Evolutionary conservation across 2,113 vertebrate species (phyloP).

Genomic region (Thamnophis sirtalis): DNA sequence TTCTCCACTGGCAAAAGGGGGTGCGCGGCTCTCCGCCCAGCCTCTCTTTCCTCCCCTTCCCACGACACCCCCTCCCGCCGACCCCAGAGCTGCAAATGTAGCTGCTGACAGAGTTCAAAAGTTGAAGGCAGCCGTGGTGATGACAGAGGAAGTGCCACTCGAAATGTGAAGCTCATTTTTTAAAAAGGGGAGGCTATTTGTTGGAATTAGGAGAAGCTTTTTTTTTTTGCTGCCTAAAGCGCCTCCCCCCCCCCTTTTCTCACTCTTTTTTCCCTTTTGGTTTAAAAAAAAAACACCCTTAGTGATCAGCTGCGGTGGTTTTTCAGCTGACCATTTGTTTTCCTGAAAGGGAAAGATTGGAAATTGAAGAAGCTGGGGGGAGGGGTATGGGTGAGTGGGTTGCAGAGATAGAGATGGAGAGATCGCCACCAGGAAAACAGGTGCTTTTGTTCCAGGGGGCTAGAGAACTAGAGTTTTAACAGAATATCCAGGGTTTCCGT

Average conservation of each 20-base stretch:
- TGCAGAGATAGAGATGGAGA: neutral
- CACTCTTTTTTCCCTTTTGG: neutral
- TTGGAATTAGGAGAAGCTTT: neutral
- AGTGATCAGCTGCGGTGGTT: neutral
- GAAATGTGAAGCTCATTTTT: neutral
- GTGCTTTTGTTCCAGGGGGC: neutral
- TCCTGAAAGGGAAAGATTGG: accelerated
- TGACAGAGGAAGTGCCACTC: neutral
- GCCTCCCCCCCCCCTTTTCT: neutral
- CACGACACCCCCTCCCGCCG: neutral
- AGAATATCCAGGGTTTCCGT: neutral
- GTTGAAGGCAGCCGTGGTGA: conserved; percentile 32
- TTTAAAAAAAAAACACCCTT: neutral
- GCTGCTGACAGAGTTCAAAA: conserved; percentile 43
- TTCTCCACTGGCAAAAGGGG: neutral
- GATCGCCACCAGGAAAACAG: neutral
- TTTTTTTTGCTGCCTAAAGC: neutral
- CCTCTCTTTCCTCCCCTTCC: neutral
- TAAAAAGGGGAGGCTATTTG: neutral
- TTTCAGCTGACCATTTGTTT: neutral
- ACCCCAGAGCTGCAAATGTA: neutral
- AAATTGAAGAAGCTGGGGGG: neutral
- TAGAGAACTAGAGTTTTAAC: neutral
- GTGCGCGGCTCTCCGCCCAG: neutral
- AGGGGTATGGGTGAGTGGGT: neutral